Conservation (phyloP, 2,113 vertebrate species). For the Hucho hucho region DNA sequence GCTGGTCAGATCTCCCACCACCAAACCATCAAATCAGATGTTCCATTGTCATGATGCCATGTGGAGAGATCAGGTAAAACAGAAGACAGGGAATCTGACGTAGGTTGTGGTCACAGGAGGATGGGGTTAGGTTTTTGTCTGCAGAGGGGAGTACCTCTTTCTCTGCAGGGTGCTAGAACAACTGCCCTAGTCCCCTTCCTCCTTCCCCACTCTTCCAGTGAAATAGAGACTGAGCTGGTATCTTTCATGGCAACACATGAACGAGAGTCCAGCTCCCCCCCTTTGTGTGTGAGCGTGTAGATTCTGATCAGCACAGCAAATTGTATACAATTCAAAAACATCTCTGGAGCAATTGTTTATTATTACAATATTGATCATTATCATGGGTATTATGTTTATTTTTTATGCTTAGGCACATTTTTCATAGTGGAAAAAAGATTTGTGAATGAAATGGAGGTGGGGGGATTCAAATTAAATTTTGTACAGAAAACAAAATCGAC, state of each 20-base stretch:
- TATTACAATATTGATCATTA: constrained; percentile 48
- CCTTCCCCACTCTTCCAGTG: constrained; percentile 17
- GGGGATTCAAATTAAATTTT: constrained; percentile 48
- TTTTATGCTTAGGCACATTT: constrained; percentile 28
- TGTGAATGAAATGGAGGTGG: constrained; percentile 43
- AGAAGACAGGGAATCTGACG: constrained; percentile 8
- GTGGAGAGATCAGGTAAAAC: constrained; percentile 25
- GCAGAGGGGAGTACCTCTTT: constrained; percentile 40
- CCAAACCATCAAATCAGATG: constrained; percentile 30
- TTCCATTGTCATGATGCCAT: background rate
- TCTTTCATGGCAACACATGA: background rate
- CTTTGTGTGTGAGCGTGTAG: constrained; percentile 46
- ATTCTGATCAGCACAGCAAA: constrained; percentile 54
- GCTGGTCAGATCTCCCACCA: constrained; percentile 54
- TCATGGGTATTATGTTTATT: constrained; percentile 35
- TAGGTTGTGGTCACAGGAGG: constrained; percentile 31
- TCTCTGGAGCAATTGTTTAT: constrained; percentile 48
- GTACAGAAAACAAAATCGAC: constrained; percentile 38
- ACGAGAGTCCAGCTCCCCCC: constrained; percentile 24
- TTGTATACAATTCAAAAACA: constrained; percentile 57
- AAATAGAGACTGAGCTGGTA: background rate
- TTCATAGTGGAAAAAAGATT: constrained; percentile 41
- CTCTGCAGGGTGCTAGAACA: constrained; percentile 69
- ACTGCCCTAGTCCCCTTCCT: constrained; percentile 54
- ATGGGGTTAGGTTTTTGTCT: constrained; percentile 51